Conservation (phyloP, 2,888 invertebrate species). For the Conus canariensis region DNA sequence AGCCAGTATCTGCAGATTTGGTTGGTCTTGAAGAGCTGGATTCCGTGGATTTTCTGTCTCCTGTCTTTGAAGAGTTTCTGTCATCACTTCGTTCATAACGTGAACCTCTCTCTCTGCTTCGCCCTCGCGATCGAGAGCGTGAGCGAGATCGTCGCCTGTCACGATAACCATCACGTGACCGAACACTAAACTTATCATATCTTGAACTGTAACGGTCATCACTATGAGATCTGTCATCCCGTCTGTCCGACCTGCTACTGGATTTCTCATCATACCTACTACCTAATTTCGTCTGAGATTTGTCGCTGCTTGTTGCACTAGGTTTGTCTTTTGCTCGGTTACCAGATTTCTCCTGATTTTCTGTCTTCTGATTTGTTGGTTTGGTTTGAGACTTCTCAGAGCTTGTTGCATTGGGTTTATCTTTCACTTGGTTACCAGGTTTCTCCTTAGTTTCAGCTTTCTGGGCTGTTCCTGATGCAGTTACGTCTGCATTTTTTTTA, state of each 20-base stretch:
- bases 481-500: neutral
- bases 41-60: neutral
- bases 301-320: neutral
- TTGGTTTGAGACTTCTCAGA: neutral
- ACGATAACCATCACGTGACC: neutral
- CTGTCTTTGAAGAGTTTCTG: neutral
- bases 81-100: constrained; percentile 7
- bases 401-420: neutral
- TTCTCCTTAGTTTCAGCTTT: neutral
- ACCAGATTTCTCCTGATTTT: neutral
- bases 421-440: constrained; percentile 7
- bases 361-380: neutral
- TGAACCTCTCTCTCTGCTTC: constrained; percentile 30
- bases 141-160: constrained; percentile 20
- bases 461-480: neutral
- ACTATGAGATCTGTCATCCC: neutral
- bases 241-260: neutral
- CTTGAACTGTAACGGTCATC: constrained; percentile 13
- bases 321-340: neutral
- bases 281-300: neutral
- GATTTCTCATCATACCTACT: constrained; percentile 6
- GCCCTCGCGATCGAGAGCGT: constrained; percentile 17
- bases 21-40: neutral
- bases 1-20: neutral
- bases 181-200: neutral